Base-by-base conservation (phyloP, 2,888 invertebrate species). In the Agrochola litura region DNA sequence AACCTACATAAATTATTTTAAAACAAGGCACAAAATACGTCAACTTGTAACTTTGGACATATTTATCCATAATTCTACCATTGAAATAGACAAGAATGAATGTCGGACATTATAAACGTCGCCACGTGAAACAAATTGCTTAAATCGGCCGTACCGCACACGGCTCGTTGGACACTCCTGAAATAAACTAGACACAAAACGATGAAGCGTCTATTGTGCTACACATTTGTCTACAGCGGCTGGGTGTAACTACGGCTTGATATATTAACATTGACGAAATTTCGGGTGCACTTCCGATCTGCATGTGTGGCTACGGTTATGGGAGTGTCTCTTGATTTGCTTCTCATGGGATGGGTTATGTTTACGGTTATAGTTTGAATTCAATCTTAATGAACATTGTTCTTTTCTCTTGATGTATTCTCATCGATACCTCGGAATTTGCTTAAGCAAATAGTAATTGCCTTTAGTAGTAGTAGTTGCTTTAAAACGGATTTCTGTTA, bases 121-220 rank as follows among this genome's bases (percentile, higher is more conserved):
- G 58, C 74, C 79, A 79, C 84, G 89, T 76, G 79, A 75, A 83
- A 92, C 91, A 93, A 93, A 93, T 93, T 90, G 91, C 89, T 90
- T 82, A 90, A 92, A 93, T 91, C 91, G 87, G 86, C 85, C 88
- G 92, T 88, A 90, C 92, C 91, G 83, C 89, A 85, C 90, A 88
- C 90, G 89, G 88, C 88, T 89, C 89, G 88, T 86, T 88, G 88
- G 88, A 85, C 85, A 83, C 88, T 87, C 90, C 92, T 88, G 92
- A 93, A 95, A 95, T 95, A 95, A 91, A 94, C 93, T 91, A 91
- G 93, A 93, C 94, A 90, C 89, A 94, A 94, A 92, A 93, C 90
- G 89, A 91, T 84, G 75, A 83, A 77, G 52, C 75, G 73, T 85
- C 84, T 84, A 87, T 88, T 83, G 88, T 86, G 81, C 81, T 81